Evolutionary conservation across 2,797 vertebrate genomes (phyloP).

Genomic region (Cossypha caffra): DNA sequence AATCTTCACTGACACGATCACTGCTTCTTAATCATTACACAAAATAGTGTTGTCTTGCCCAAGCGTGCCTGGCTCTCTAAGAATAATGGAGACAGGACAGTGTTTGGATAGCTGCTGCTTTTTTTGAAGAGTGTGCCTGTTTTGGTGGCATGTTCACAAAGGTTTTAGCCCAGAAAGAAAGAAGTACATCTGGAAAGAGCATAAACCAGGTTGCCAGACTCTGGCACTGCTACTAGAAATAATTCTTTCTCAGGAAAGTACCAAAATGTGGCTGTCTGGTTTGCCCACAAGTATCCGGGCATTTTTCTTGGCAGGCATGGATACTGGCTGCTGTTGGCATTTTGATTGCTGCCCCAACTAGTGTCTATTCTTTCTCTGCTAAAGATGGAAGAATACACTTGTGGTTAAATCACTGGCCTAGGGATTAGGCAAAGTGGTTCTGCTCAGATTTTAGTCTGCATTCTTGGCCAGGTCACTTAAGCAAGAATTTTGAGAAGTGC

Average conservation of each 20-base stretch:
- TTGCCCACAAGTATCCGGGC: slow-evolving; percentile 36
- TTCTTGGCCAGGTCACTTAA: slow-evolving; percentile 50
- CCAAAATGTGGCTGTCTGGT: slow-evolving; percentile 39
- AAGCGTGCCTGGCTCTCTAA: slow-evolving; percentile 16
- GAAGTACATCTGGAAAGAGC: slow-evolving; percentile 50
- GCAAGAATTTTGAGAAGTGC: slow-evolving; percentile 45
- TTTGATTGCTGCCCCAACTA: slow-evolving; percentile 19
- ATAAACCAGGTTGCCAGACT: slow-evolving; percentile 34
- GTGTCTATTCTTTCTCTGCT: slow-evolving; percentile 25
- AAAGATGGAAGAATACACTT: slow-evolving; percentile 45
- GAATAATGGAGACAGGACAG: slow-evolving; percentile 30
- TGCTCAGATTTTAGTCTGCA: slow-evolving; percentile 43
- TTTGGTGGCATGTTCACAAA: slow-evolving; percentile 23
- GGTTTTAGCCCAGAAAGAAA: slow-evolving; percentile 35
- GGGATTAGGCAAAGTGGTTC: slow-evolving; percentile 32
- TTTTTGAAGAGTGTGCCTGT: not conserved
- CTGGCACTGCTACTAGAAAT: slow-evolving; percentile 13
- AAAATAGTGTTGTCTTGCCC: not conserved
- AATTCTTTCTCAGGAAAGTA: slow-evolving; percentile 38
- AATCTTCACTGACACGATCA: slow-evolving; percentile 5
- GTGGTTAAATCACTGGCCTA: slow-evolving; percentile 45
- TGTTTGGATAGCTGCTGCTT: slow-evolving; percentile 22
- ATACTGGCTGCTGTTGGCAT: not conserved
- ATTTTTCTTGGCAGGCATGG: slow-evolving; percentile 39
- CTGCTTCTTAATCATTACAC: slow-evolving; percentile 28